Conservation (phyloP, 2,888 invertebrate genomes). For the Campoletis raptor region DNA sequence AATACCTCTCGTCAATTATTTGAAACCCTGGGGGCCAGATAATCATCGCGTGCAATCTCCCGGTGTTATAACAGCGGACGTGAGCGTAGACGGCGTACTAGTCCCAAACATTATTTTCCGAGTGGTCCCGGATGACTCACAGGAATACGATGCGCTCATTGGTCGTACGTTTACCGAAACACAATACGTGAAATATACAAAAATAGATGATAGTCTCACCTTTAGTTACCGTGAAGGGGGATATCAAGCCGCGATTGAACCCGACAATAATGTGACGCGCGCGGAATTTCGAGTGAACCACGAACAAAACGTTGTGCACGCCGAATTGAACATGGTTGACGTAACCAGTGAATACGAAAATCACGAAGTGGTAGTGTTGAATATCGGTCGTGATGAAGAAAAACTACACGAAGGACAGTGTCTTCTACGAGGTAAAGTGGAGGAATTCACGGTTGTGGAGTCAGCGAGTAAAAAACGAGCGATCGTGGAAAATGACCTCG, state of each 20-base stretch:
- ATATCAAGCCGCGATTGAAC: neutral
- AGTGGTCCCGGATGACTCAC: conserved; percentile 34
- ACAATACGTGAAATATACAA: neutral
- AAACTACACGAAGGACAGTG: neutral
- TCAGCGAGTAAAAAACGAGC: neutral
- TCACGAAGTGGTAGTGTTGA: neutral
- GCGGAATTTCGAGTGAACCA: neutral
- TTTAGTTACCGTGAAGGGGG: neutral
- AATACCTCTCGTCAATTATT: neutral
- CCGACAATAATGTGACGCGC: neutral
- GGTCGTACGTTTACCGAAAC: conserved; percentile 6
- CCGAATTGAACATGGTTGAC: neutral
- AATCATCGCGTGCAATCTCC: conserved; percentile 15
- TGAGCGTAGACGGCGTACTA: conserved; percentile 12
- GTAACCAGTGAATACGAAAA: neutral
- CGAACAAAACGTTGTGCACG: neutral
- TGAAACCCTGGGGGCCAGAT: conserved; percentile 12
- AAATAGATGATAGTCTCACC: neutral
- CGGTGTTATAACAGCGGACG: neutral
- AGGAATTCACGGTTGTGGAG: neutral
- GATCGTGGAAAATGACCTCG: neutral
- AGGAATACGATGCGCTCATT: conserved; percentile 18
- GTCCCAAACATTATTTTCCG: neutral
- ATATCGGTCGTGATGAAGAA: neutral
- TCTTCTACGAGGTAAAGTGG: neutral